Evolutionary conservation across 2,888 invertebrate genomes (phyloP).

Genomic region (Deroplatys truncata): DNA sequence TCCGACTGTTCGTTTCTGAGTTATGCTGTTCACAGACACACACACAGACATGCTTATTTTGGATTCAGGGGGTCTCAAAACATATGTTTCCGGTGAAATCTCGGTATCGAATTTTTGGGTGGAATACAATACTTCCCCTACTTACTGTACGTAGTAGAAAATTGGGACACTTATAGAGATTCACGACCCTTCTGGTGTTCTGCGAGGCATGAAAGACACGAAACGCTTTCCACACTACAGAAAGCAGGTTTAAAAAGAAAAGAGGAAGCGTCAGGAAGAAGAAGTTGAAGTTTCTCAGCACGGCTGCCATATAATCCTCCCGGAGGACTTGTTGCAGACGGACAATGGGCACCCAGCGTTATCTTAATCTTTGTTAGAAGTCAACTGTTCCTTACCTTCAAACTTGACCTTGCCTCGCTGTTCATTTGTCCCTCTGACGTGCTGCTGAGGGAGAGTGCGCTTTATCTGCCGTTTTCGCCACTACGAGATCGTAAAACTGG

Average conservation of each 20-base stretch:
- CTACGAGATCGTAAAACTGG: not conserved
- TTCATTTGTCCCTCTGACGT: not conserved
- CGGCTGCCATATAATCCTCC: not conserved
- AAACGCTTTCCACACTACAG: not conserved
- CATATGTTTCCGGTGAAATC: too few species aligned
- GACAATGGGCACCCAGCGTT: not conserved
- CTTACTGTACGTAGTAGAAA: too few species aligned
- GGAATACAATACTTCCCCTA: too few species aligned
- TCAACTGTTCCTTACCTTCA: not conserved
- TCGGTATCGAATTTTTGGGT: too few species aligned
- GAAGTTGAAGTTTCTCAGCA: not conserved
- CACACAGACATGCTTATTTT: too few species aligned
- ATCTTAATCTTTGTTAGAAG: not conserved
- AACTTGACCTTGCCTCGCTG: not conserved
- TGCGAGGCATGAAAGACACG: too few species aligned
- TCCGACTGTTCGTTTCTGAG: too few species aligned
- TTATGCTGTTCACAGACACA: too few species aligned
- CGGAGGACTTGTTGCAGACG: not conserved
- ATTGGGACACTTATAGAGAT: too few species aligned
- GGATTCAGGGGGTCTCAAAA: too few species aligned
- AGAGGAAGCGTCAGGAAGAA: not conserved
- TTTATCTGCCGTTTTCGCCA: not conserved
- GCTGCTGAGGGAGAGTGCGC: not conserved
- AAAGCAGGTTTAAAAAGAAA: not conserved
- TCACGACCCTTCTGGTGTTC: too few species aligned